These are phyloP conservation scores for Neodiprion virginianus DNA, from an alignment of 1,140 invertebrate species.

Conservation along the genomic window DNA sequence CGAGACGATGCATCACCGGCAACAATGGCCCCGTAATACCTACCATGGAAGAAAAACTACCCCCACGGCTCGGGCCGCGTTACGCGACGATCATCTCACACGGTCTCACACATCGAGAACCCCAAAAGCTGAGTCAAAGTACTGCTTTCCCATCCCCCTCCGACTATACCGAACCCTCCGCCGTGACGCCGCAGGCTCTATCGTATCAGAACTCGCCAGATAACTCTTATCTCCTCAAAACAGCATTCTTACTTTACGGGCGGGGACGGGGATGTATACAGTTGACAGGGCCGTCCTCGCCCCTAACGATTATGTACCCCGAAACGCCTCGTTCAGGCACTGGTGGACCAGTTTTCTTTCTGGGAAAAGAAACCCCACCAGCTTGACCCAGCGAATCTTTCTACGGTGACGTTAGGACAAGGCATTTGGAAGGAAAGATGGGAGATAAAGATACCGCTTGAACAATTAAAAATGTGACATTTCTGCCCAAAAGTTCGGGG, in stretches of 20 bases:
- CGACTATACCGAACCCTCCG: neutral
- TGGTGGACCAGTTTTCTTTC: too few relatives aligned
- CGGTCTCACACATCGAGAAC: constrained; percentile 1
- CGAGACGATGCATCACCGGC: constrained; percentile 59
- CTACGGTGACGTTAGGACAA: too few relatives aligned
- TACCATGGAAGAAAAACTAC: constrained; percentile 45
- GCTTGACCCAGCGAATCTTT: too few relatives aligned
- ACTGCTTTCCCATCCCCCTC: constrained; percentile 18
- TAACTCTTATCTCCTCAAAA: constrained; percentile 56
- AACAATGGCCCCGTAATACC: constrained; percentile 59
- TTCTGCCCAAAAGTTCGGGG: too few relatives aligned
- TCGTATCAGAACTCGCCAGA: constrained; percentile 53
- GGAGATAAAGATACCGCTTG: too few relatives aligned
- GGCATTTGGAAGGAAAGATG: too few relatives aligned
- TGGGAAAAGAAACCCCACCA: too few relatives aligned
- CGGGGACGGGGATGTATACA: constrained; percentile 9
- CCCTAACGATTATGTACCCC: too few relatives aligned
- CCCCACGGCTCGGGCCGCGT: constrained; percentile 17
- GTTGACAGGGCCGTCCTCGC: neutral
- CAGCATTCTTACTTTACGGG: constrained; percentile 50
- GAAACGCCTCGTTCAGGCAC: too few relatives aligned
- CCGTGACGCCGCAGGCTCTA: constrained; percentile 38
- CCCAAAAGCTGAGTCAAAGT: neutral
- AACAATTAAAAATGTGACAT: too few relatives aligned
- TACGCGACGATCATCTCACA: neutral